Base-by-base conservation (phyloP, 2,113 vertebrate species). In the Alouatta palliata region DNA sequence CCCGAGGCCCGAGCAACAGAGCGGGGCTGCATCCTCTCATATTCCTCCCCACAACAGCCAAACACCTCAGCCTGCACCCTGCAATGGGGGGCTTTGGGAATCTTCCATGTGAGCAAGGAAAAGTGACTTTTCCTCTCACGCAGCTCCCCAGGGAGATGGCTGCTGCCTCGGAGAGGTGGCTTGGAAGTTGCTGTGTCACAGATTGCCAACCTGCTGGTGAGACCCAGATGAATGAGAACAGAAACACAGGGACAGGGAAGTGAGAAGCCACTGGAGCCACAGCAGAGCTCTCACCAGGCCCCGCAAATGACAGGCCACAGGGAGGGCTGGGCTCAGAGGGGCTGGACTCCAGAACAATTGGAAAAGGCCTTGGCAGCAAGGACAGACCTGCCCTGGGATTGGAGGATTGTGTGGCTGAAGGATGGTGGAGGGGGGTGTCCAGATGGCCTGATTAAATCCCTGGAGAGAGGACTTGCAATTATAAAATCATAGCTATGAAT, bases 71-170 rank as follows among this genome's bases (percentile, higher is more conserved):
- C 25, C 64, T 3, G 16, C 0, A 14, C 40, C 85, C 20, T 2
- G 19, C 0, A 0, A 6, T 3, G 25, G 17, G 8, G 27, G 58
- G n/a, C 52, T 23, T 76, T 25, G 0, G 43, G 49, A 47, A 6
- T 32, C 85, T 81, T 80, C 75, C 27, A 0, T 8, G 19, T 32
- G 43, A 90, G 21, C 52, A 21, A 45, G 45, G 35, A 52, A 37
- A 5, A 47, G 20, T 6, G 8, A 25, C n/a, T 35, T 54, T 54
- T 27, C 21, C 79, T 47, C 30, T 47, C 40, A 10, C 23, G 0
- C 1, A 1, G 23, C 23, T n/a, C 49, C 79, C 19, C 58, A 10
- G 5, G 54, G 47, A 58, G 54, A 23, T 58, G 40, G 27, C 14
- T 20, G 30, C n/a, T 21, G 13, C 68, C 43, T 45, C 43, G 1